Conservation (phyloP, 2,797 vertebrate genomes). For the Poeciliopsis infans region DNA sequence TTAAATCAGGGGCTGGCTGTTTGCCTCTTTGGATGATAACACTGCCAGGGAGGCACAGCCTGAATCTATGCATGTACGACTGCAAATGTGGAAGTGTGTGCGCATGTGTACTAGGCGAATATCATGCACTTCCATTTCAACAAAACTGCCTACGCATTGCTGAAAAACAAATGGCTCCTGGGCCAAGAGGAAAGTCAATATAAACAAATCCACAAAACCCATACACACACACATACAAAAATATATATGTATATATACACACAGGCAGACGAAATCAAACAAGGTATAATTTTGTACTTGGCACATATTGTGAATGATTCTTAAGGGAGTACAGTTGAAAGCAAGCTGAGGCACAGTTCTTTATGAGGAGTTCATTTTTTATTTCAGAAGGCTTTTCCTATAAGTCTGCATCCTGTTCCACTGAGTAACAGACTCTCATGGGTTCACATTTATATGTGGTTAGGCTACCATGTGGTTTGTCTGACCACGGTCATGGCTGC, state of each 20-base stretch:
- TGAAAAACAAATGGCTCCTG: constrained; percentile 65
- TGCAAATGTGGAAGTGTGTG: constrained; percentile 41
- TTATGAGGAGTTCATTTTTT: constrained; percentile 3
- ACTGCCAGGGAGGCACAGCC: constrained; percentile 39
- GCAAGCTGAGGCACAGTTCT: constrained; percentile 13
- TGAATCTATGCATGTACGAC: constrained; percentile 42
- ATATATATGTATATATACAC: background rate
- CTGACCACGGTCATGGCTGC: constrained; percentile 39
- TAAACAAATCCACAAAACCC: constrained; percentile 23
- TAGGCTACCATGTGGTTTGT: constrained; percentile 34
- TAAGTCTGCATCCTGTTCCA: constrained; percentile 58
- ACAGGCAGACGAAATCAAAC: constrained; percentile 16
- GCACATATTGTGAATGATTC: constrained; percentile 20
- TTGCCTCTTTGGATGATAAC: constrained; percentile 74
- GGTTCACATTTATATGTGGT: constrained; percentile 18
- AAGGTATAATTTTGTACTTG: constrained; percentile 34
- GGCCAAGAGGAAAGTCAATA: constrained; percentile 42
- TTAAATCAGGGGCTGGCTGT: constrained; percentile 77
- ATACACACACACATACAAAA: constrained; percentile 5
- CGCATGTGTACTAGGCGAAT: constrained; percentile 34
- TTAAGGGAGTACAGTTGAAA: constrained; percentile 28
- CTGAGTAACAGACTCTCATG: constrained; percentile 24
- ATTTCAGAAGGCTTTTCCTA: constrained; percentile 57
- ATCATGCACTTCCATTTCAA: constrained; percentile 47
- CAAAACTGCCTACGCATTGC: constrained; percentile 53